Percentiles rank a stretch among this genome's conserved stretches.
Conservation (phyloP, 2,888 invertebrate genomes). For the Drosophila ezoana region DNA sequence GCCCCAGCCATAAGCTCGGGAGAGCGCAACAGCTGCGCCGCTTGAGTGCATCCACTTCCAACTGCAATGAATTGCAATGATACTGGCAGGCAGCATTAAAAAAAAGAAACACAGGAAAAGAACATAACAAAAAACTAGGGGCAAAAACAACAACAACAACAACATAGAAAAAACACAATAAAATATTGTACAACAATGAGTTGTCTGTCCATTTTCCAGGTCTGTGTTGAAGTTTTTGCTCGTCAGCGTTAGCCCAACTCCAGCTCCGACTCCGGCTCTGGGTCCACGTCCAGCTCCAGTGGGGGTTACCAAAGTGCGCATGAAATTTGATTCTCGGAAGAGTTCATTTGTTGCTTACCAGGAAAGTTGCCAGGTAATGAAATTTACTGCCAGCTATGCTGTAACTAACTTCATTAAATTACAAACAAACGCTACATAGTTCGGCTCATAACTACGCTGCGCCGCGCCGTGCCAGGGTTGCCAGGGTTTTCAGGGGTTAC, state of each 20-base stretch:
- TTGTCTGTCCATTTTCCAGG: slow-evolving; percentile 36
- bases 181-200: slow-evolving; percentile 58
- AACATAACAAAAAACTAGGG: slow-evolving; percentile 40
- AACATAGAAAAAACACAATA: slow-evolving; percentile 39
- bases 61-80: slow-evolving; percentile 73
- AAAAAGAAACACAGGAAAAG: slow-evolving; percentile 7
- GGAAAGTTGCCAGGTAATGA: slow-evolving; percentile 63
- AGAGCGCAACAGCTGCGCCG: slow-evolving; percentile 55
- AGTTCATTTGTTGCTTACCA: slow-evolving; percentile 68
- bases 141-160: slow-evolving; percentile 27
- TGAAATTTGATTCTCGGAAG: slow-evolving; percentile 79
- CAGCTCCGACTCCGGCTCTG: slow-evolving; percentile 8
- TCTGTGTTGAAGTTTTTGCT: slow-evolving; percentile 53
- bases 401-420: slow-evolving; percentile 67
- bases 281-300: slow-evolving; percentile 14
- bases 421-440: slow-evolving; percentile 40
- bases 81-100: slow-evolving; percentile 33
- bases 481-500: slow-evolving; percentile 38
- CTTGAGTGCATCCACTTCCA: slow-evolving; percentile 71
- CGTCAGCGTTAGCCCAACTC: slow-evolving; percentile 50
- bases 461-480: slow-evolving; percentile 30
- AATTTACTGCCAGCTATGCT: slow-evolving; percentile 56
- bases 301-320: slow-evolving; percentile 65
- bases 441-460: slow-evolving; percentile 8
- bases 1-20: slow-evolving; percentile 32